These are phyloP conservation scores for Phrynocephalus guinanensis DNA, from an alignment of 2,797 vertebrate species.

Conservation along the genomic window DNA sequence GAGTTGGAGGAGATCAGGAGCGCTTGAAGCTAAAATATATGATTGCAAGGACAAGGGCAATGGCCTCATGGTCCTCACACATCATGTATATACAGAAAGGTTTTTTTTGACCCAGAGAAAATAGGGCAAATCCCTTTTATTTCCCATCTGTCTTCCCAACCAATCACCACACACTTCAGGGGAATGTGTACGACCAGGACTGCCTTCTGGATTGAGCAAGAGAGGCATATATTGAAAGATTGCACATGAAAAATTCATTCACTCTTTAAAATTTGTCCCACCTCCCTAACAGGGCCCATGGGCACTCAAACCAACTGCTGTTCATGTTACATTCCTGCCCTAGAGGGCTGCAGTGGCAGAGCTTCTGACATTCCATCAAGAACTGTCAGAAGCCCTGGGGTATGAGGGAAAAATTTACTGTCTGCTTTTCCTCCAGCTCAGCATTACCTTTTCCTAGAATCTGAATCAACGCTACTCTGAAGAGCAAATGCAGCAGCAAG, in stretches of 20 bases:
- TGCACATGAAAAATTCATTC: background rate
- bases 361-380: background rate
- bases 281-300: background rate
- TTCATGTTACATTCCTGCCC: background rate
- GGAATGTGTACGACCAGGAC: background rate
- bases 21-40: background rate
- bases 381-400: background rate
- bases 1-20: background rate
- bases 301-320: background rate
- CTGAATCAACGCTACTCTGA: background rate
- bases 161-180: background rate
- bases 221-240: too few species aligned
- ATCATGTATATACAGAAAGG: background rate
- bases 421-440: background rate
- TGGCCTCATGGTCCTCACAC: background rate
- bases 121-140: background rate
- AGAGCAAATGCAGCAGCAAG: background rate
- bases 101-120: background rate
- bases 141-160: background rate
- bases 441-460: background rate
- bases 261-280: background rate
- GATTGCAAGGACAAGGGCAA: background rate
- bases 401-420: background rate
- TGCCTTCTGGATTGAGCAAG: too few species aligned
- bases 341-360: too few species aligned